These are phyloP conservation scores for Phalacrocorax carbo DNA, from an alignment of 2,113 vertebrate species.

Conservation along the genomic window DNA sequence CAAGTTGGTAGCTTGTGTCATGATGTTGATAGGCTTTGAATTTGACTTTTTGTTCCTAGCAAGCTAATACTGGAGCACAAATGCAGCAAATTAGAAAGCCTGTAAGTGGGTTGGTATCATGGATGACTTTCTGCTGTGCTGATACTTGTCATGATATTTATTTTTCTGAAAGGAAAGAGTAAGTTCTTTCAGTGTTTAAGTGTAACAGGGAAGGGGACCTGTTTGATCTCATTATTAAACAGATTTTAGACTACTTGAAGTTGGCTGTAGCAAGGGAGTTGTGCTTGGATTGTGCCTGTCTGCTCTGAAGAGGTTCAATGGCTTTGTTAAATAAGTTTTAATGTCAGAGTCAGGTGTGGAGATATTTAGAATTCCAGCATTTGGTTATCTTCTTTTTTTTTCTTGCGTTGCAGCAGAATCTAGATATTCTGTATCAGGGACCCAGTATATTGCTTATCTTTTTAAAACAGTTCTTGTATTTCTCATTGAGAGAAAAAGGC, in stretches of 20 bases:
- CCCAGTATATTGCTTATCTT: background rate
- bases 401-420: background rate
- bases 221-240: background rate
- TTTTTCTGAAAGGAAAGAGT: background rate
- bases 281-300: background rate
- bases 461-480: background rate
- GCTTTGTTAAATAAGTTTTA: background rate
- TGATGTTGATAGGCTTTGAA: background rate
- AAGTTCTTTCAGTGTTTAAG: background rate
- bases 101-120: background rate
- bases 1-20: background rate
- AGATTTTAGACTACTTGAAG: background rate
- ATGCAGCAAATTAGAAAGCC: no score
- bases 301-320: background rate
- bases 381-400: background rate
- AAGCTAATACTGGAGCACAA: background rate
- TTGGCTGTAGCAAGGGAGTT: background rate
- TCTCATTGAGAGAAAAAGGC: background rate
- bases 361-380: background rate
- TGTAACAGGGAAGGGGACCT: background rate
- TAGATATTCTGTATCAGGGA: background rate
- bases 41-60: background rate
- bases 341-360: background rate
- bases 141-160: background rate
- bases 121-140: background rate